A percentile compares a stretch with the other conserved stretches of the same genome.
phyloP scores from a whole-genome alignment of 2,113 vertebrate species.

The Hyaena hyaena region DNA sequence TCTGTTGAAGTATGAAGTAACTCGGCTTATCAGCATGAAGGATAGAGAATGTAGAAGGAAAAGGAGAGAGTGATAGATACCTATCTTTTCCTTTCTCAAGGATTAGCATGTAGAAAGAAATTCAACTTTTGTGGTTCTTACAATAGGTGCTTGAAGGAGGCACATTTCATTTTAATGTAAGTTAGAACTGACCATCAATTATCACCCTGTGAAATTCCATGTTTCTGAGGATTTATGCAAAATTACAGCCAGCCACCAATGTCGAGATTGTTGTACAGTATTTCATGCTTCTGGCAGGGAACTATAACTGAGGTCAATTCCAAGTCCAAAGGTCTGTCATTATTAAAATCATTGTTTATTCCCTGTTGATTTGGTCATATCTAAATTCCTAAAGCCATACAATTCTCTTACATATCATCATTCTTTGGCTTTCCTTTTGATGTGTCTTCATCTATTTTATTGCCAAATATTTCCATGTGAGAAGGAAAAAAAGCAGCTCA shows the following conservation, averaged over 20 bases:
- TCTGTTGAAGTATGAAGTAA: neutral
- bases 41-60: neutral
- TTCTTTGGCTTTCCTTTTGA: conserved; percentile 20
- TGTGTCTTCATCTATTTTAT: neutral
- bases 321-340: neutral
- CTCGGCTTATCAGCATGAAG: neutral
- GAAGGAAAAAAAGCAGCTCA: neutral
- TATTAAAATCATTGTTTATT: neutral
- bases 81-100: neutral
- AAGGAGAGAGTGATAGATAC: neutral
- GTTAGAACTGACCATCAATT: neutral
- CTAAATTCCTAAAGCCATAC: neutral
- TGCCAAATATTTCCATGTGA: neutral
- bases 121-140: neutral
- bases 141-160: neutral
- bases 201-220: neutral
- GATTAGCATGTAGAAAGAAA: neutral
- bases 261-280: neutral
- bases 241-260: neutral
- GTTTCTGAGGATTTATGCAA: neutral
- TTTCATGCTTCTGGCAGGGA: neutral
- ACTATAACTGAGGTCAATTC: neutral
- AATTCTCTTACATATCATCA: neutral
- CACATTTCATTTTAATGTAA: conserved; percentile 3
- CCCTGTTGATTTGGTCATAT: neutral